Evolutionary conservation across 2,888 invertebrate genomes (phyloP), one percentile per base, ranked within the genome.

Genomic region (Bombylius discolor): DNA sequence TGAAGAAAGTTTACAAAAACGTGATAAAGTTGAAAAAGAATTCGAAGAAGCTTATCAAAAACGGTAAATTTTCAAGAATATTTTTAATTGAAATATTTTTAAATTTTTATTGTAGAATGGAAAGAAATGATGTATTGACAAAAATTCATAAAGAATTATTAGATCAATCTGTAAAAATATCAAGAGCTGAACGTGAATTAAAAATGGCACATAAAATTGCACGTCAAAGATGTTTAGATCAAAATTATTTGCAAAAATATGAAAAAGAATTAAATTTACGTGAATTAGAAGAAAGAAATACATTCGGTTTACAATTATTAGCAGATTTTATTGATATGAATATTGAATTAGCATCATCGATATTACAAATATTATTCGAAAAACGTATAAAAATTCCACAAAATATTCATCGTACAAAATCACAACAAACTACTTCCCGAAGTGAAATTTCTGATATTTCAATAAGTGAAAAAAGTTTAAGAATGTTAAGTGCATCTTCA

Each of bases 201-300:
- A 69, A 68, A 53, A 57, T 51, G 4, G 62, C 70, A 5, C 58
- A 67, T 14, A 71, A 69, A 48, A 64, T 64, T 6, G 61, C 69
- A 5, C 66, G 64, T 13, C 66, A 69, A 45, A 64, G 66, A 9
- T 64, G 67, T 0, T 65, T 70, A 4, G 65, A 69, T 52, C 56
- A 55, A 1, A 67, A 69, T 0, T 72, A 63, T 55, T 56, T 73
- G 33, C 56, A 56, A 0, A 47, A 62, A 9, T 71, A 64, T 55
- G 69, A 70, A 42, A 65, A 65, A 63, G 82, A 84, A 59, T 72
- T 83, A 34, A 74, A 76, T 51, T 69, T 80, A 11, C 75, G 79
- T 23, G 81, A 81, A 62, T 63, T 82, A n/a, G 77, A 78, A 65
- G 79, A 81, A 58, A 76, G 78, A 14, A 84, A 83, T 64, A 73